Evolutionary conservation across 2,888 invertebrate species (phyloP), one percentile per base, ranked within the genome.

Genomic region (Noctua fimbriata): DNA sequence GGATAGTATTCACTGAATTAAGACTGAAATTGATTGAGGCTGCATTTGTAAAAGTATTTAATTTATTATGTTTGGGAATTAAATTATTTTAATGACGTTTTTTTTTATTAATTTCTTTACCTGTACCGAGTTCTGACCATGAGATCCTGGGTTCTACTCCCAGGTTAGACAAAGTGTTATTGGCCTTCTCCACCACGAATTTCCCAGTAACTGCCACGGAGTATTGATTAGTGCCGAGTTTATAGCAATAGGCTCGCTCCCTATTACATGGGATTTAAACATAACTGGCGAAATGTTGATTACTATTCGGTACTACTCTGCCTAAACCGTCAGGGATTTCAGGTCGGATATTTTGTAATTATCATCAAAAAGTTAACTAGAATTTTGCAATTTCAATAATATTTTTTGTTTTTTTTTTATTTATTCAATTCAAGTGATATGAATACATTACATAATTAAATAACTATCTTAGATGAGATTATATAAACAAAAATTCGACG

Each of bases 61-160:
- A 47, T 71, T 41, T 63, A 77, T 52, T 82, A 44, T 71, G 41
- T 44, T 73, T 58, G 16, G 0, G 58, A 78, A 89, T 87, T 88
- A 88, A 85, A 74, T 89, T 84, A 72, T 10, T n/a, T 44, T 28
- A 1, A 67, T 28, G 4, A 67, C 14, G 9, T 28, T 0, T 41
- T 28, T 21, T 58, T n/a, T 16, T 7, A 9, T n/a, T 67, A 3
- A 44, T 66, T 41, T 66, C 3, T 32, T 32, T 32, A 32, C 9
- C 18, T 63, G 28, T 28, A 14, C 58, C 28, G 6, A 0, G 0
- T 18, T 63, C 28, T 32, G 18, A 28, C 1, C 16, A 16, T 16
- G 14, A 60, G 28, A 12, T 5, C 55, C 4, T 58, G 1, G 12
- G 55, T 58, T 58, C n/a, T 0, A 58, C 4, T 58, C 0, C n/a